Percentiles rank a stretch among this genome's conserved stretches.
Evolutionary conservation across 2,888 invertebrate species (phyloP).

Genomic region (Trichogramma evanescens): DNA sequence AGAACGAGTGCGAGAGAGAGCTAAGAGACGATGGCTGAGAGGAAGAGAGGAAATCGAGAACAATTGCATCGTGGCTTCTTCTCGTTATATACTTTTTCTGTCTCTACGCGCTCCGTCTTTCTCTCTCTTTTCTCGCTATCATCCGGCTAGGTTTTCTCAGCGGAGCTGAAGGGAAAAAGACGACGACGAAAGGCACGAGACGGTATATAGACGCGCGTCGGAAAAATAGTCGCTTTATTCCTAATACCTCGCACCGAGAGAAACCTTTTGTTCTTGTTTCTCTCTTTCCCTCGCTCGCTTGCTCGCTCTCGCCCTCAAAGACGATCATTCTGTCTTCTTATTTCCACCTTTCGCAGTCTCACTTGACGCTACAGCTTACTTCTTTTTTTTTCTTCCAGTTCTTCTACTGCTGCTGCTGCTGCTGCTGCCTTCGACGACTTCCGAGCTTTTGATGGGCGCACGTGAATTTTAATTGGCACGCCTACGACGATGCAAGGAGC

Average conservation of each 20-base stretch:
- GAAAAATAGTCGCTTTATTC: constrained; percentile 16
- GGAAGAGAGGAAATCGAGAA: constrained; percentile 12
- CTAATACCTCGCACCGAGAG: constrained; percentile 7
- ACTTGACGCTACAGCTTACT: neutral
- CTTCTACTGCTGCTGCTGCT: neutral
- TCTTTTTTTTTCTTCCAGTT: neutral
- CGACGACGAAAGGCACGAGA: no score
- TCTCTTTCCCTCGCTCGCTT: neutral
- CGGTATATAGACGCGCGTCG: neutral
- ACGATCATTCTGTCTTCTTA: neutral
- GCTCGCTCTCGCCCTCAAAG: neutral
- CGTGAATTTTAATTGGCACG: constrained; percentile 12
- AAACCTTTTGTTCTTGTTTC: constrained; percentile 15
- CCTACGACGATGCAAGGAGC: neutral
- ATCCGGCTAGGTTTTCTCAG: neutral
- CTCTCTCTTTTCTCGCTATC: neutral
- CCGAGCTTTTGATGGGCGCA: neutral
- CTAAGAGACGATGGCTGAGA: no score
- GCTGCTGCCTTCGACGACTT: neutral
- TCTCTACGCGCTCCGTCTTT: neutral
- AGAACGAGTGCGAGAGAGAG: no score
- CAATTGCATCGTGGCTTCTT: constrained; percentile 4
- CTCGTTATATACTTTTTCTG: neutral
- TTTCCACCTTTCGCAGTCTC: neutral
- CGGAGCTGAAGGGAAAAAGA: no score